phyloP scores from a whole-genome alignment of 2,113 vertebrate species.

The Saguinus imperator region DNA sequence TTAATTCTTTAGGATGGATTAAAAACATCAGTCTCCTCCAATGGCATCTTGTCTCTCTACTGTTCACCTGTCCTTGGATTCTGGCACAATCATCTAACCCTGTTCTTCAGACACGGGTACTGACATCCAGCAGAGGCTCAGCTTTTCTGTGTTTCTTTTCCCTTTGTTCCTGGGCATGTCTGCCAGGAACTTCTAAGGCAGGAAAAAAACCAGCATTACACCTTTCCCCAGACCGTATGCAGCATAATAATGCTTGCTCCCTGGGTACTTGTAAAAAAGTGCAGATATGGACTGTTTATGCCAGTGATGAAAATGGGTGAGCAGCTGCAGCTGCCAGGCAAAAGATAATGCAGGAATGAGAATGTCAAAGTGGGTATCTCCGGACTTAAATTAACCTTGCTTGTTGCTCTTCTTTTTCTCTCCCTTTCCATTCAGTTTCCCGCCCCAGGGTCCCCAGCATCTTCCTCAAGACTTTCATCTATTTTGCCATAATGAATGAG shows the following conservation, averaged over 20 bases:
- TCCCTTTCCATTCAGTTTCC: not conserved
- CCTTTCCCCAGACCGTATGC: not conserved
- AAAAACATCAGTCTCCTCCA: not conserved
- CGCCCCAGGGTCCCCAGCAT: not conserved
- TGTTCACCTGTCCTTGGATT: not conserved
- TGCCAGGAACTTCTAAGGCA: constrained; percentile 1
- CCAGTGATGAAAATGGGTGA: constrained; percentile 38
- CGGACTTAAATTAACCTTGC: not conserved
- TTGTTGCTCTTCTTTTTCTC: not conserved
- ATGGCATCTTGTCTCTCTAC: not conserved
- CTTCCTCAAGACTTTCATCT: not conserved
- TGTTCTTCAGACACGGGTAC: not conserved
- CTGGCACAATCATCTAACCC: not conserved
- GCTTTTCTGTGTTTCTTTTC: not conserved
- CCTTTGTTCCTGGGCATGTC: constrained; percentile 50
- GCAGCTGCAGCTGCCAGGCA: constrained; percentile 23
- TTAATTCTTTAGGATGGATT: not conserved
- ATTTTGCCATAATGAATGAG: not conserved
- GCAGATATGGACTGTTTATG: constrained; percentile 63
- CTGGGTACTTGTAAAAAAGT: constrained; percentile 2
- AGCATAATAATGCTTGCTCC: constrained; percentile 45
- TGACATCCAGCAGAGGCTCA: not conserved
- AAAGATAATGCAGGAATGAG: constrained; percentile 50
- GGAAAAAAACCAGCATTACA: not conserved
- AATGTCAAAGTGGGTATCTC: not conserved